phyloP scores from a whole-genome alignment of 2,113 vertebrate genomes.

The Coregonus clupeaformis region DNA sequence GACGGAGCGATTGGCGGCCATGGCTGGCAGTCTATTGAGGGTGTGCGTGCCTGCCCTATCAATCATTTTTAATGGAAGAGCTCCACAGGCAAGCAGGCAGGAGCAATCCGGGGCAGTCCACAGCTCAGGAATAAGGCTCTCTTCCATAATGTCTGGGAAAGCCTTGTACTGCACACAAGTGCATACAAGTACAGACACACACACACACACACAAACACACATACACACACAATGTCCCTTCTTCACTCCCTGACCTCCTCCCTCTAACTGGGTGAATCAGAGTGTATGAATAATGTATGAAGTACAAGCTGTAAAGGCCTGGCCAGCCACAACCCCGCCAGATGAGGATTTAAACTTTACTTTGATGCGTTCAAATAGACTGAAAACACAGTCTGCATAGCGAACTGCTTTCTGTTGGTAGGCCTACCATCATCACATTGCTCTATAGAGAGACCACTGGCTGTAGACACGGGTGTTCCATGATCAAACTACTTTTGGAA shows the following conservation, averaged over 20 bases:
- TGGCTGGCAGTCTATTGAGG: constrained; percentile 58
- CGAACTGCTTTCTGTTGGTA: too few relatives aligned
- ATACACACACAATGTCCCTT: background rate
- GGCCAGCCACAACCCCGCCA: background rate
- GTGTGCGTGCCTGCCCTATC: constrained; percentile 67
- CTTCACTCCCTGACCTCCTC: background rate
- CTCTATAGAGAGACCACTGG: too few relatives aligned
- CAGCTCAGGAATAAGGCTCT: too few relatives aligned
- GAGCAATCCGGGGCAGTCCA: constrained; percentile 43
- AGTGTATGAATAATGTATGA: constrained; percentile 64
- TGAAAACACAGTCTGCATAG: too few relatives aligned
- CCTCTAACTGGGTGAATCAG: constrained; percentile 11
- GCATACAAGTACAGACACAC: background rate
- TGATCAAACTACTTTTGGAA: too few relatives aligned
- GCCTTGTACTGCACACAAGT: constrained; percentile 63
- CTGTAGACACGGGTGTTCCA: too few relatives aligned
- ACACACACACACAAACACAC: background rate
- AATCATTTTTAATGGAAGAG: constrained; percentile 73
- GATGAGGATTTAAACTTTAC: constrained; percentile 26
- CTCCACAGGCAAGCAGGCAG: constrained; percentile 77
- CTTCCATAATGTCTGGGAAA: background rate
- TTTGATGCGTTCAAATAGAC: too few relatives aligned
- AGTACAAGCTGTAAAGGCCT: constrained; percentile 41
- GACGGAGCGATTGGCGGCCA: constrained; percentile 1
- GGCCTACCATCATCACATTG: too few relatives aligned